Evolutionary conservation across 2,888 invertebrate species (phyloP).

Genomic region (Dexiosoma caninum): DNA sequence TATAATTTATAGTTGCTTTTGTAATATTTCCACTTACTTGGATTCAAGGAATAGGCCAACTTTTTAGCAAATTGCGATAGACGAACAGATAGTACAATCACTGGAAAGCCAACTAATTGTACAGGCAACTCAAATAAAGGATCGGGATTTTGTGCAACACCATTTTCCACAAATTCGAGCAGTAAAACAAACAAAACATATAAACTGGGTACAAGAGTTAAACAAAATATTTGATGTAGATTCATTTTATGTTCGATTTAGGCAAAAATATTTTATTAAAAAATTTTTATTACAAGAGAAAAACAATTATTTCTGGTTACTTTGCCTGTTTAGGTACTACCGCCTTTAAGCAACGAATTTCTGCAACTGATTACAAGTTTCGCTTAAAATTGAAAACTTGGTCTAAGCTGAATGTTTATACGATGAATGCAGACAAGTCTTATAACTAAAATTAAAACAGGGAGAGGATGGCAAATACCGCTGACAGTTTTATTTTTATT

Average conservation of each 20-base stretch:
- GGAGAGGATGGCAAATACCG: constrained; percentile 55
- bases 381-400: constrained; percentile 59
- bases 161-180: constrained; percentile 71
- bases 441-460: constrained; percentile 19
- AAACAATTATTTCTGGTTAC: constrained; percentile 20
- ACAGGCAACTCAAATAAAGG: constrained; percentile 87
- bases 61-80: constrained; percentile 90
- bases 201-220: constrained; percentile 72
- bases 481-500: constrained; percentile 44
- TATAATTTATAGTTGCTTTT: too few relatives aligned
- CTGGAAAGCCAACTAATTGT: constrained; percentile 90
- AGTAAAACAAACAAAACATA: constrained; percentile 73
- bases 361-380: constrained; percentile 61
- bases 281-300: constrained; percentile 7
- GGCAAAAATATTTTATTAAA: constrained; percentile 38
- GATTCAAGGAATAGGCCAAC: constrained; percentile 88
- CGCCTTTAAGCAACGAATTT: constrained; percentile 57
- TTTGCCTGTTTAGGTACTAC: constrained; percentile 42
- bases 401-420: constrained; percentile 52
- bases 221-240: constrained; percentile 70
- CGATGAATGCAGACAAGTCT: constrained; percentile 41
- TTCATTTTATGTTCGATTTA: constrained; percentile 73
- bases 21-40: constrained; percentile 80
- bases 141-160: constrained; percentile 77
- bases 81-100: constrained; percentile 87